Conservation (phyloP, 2,797 vertebrate species). For the Chrysocyon brachyurus region DNA sequence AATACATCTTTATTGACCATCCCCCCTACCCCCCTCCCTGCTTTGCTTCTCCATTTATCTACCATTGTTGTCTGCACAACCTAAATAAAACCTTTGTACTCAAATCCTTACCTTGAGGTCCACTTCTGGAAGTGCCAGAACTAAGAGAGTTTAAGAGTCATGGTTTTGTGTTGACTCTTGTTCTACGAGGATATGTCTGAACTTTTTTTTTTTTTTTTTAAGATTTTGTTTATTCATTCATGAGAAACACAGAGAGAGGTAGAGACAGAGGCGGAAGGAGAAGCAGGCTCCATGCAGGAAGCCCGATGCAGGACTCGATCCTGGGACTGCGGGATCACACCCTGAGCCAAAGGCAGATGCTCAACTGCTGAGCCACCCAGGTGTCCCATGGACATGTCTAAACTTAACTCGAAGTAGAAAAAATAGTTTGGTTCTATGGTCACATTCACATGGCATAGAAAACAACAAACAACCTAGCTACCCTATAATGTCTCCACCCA, state of each 20-base stretch:
- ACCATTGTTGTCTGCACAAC: neutral
- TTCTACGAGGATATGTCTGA: neutral
- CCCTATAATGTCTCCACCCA: neutral
- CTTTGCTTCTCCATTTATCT: neutral
- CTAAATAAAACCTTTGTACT: neutral
- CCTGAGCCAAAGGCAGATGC: too few relatives aligned
- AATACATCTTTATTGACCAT: too few relatives aligned
- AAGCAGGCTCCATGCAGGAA: too few relatives aligned
- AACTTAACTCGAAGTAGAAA: slow-evolving; percentile 1
- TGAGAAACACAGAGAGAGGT: too few relatives aligned
- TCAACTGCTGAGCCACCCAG: too few relatives aligned
- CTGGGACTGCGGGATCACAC: too few relatives aligned
- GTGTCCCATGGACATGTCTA: neutral
- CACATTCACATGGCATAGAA: neutral
- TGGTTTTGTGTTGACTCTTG: neutral
- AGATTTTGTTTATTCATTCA: too few relatives aligned
- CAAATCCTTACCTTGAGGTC: neutral
- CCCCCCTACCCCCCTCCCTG: too few relatives aligned
- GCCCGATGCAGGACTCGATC: too few relatives aligned
- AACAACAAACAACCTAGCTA: neutral
- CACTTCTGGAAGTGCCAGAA: neutral
- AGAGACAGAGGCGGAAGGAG: too few relatives aligned
- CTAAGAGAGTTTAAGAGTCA: neutral
- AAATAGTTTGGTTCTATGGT: neutral
- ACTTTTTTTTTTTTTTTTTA: too few relatives aligned